Conservation (phyloP, 2,797 vertebrate genomes). For the Ficedula albicollis region DNA sequence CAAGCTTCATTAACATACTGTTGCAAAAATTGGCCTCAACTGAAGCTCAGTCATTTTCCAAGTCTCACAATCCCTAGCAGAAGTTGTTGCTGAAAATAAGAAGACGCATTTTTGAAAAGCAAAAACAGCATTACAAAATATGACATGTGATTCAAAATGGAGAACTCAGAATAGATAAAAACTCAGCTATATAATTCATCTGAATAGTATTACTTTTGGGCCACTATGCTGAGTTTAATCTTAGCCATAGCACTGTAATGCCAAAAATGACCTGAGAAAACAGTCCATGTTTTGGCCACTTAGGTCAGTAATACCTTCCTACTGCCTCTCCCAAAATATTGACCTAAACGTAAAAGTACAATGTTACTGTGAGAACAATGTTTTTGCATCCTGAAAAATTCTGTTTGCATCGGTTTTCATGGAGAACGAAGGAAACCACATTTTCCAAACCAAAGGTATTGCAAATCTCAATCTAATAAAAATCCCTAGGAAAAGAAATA, state of each 20-base stretch:
- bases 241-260: background rate
- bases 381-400: background rate
- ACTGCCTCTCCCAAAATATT: background rate
- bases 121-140: background rate
- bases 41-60: conserved; percentile 49
- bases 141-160: background rate
- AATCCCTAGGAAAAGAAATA: background rate
- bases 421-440: background rate
- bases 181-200: background rate
- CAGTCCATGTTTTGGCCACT: background rate
- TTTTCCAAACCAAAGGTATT: conserved; percentile 14
- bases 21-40: conserved; percentile 42
- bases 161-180: background rate
- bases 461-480: conserved; percentile 1
- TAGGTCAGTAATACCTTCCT: background rate
- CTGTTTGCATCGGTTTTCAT: background rate
- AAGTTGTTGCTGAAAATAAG: conserved; percentile 11
- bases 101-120: background rate
- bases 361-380: background rate
- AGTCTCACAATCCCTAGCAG: background rate
- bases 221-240: background rate
- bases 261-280: background rate
- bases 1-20: conserved; percentile 50
- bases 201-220: background rate
- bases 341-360: background rate